phyloP scores from a whole-genome alignment of 2,888 invertebrate genomes.

The Agrilus cyanescens region DNA sequence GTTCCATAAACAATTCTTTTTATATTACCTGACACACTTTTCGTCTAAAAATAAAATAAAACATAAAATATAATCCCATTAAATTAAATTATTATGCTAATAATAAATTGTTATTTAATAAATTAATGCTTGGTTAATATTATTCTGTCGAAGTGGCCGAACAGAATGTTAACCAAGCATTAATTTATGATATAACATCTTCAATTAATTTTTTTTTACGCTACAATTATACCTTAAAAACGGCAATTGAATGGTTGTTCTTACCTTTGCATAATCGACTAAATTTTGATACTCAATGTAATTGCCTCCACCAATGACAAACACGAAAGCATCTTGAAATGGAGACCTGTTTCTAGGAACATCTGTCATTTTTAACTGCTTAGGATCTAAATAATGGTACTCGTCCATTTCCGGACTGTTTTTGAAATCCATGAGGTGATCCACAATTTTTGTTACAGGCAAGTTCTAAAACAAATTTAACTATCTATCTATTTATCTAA shows the following conservation, averaged over 20 bases:
- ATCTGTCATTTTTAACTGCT: constrained; percentile 68
- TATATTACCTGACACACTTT: constrained; percentile 52
- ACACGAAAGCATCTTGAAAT: constrained; percentile 82
- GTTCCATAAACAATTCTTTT: constrained; percentile 90
- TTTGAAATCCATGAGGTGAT: constrained; percentile 74
- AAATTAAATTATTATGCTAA: too few relatives aligned
- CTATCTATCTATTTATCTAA: constrained; percentile 1
- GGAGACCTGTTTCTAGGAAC: constrained; percentile 52
- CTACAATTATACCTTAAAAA: not conserved
- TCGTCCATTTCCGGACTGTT: constrained; percentile 71
- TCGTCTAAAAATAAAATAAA: constrained; percentile 46
- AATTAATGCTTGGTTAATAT: too few relatives aligned
- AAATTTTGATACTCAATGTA: constrained; percentile 99
- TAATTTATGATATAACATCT: too few relatives aligned
- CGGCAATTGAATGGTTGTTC: not conserved
- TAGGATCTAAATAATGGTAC: constrained; percentile 90
- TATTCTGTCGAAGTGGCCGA: too few relatives aligned
- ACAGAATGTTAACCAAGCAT: too few relatives aligned
- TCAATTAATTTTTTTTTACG: too few relatives aligned
- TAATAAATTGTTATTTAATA: too few relatives aligned
- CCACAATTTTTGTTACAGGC: constrained; percentile 87
- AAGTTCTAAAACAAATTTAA: constrained; percentile 54
- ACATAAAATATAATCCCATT: too few relatives aligned
- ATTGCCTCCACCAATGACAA: constrained; percentile 89
- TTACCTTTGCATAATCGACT: constrained; percentile 81